phyloP scores from a whole-genome alignment of 2,888 invertebrate species.

The Cloeon dipterum region DNA sequence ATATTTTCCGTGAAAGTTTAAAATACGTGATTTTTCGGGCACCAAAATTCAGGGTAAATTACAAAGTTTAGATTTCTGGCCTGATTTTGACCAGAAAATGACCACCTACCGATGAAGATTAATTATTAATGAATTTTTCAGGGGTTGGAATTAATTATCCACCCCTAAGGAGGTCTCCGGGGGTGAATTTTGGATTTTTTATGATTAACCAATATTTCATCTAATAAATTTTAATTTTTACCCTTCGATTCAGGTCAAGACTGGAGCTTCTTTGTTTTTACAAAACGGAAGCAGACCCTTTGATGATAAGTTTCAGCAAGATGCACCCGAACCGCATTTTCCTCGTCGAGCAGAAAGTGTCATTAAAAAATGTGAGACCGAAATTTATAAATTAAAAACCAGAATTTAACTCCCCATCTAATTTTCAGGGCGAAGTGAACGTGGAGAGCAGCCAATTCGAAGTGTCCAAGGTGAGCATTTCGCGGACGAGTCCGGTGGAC shows the following conservation, averaged over 20 bases:
- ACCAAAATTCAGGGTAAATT: no score
- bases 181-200: slow-evolving; percentile 5
- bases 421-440: slow-evolving; percentile 33
- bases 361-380: slow-evolving; percentile 31
- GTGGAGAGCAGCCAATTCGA: slow-evolving; percentile 44
- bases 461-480: slow-evolving; percentile 30
- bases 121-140: no score
- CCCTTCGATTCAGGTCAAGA: slow-evolving; percentile 28
- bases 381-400: background rate
- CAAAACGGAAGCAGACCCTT: slow-evolving; percentile 69
- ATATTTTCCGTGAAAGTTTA: no score
- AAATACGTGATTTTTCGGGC: no score
- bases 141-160: no score
- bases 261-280: slow-evolving; percentile 55
- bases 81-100: no score
- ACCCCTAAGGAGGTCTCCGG: no score
- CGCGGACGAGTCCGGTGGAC: slow-evolving; percentile 23
- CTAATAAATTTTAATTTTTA: slow-evolving; percentile 6
- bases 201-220: no score
- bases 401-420: no score
- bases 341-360: slow-evolving; percentile 62
- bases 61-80: no score
- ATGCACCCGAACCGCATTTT: slow-evolving; percentile 44
- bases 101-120: no score
- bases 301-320: slow-evolving; percentile 56